Base-by-base conservation (phyloP, 2,113 vertebrate species). In the Neopipo cinnamomea region DNA sequence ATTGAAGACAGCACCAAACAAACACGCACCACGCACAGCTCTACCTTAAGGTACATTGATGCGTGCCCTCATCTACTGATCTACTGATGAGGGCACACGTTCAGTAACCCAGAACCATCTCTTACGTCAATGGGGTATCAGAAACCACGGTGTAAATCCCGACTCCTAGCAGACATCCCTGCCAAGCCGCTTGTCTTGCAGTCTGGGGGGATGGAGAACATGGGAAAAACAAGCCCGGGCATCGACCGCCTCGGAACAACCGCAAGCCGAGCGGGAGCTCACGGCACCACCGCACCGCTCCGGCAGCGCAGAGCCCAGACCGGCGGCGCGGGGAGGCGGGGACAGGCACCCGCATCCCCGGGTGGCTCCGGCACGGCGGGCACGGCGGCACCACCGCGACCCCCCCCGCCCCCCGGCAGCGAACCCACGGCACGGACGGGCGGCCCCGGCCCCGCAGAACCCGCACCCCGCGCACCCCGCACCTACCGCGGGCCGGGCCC, bases 1-100 rank as follows among this genome's bases (percentile, higher is more conserved):
- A 41, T 1, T 0, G 11, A 46, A 59, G 27, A 18, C 66, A 70
- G n/a, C 24, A 12, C 37, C 28, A 39, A 33, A 30, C 42, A 42
- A 12, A 49, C 5, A 24, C 3, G 2, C 28, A 39, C 1, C 56
- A 10, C 0, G 6, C 28, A 8, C 52, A 37, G 70, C 31, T 49
- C 83, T 21, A 0, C 67, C 56, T 19, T 3, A 30, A 12, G 30
- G 56, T 3, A 23, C 24, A 3, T 39, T 8, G 30, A 59, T 59
- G 31, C 15, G 19, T 15, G 22, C 58, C 35, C 58, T 37, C 14
- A 25, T 17, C 58, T 24, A 23, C 56, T 23, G 56, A 52, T 66
- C 67, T n/a, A 9, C 56, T 46, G 35, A 18, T 9, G 23, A 42
- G 41, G 37, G 50, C 3, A 31, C 8, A 1, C 12, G 44, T 25